Evolutionary conservation across 2,888 invertebrate species (phyloP).

Genomic region (Phlogophora meticulosa): DNA sequence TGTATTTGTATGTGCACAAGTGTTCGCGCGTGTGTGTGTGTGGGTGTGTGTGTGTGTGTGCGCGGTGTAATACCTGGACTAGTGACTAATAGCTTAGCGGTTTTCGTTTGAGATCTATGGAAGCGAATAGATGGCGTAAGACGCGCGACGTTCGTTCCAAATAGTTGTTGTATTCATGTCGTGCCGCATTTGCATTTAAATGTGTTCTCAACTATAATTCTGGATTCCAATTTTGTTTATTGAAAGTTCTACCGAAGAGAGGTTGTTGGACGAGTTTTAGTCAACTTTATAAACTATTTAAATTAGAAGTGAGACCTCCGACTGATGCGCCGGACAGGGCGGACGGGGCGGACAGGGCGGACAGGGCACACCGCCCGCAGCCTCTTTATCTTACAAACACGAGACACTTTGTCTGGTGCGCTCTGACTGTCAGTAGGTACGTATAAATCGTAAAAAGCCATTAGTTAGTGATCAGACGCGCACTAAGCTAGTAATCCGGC

Average conservation of each 20-base stretch:
- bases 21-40: not conserved
- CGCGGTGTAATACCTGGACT: constrained; percentile 40
- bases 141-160: constrained; percentile 17
- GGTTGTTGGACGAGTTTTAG: constrained; percentile 1
- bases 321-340: not conserved
- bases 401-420: constrained; percentile 5
- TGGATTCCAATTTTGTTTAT: constrained; percentile 2
- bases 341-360: not conserved
- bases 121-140: constrained; percentile 39
- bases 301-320: constrained; percentile 7
- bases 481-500: constrained; percentile 49
- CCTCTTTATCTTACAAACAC: constrained; percentile 10
- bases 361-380: not conserved
- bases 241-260: not conserved
- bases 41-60: constrained; percentile 4
- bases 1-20: constrained; percentile 1
- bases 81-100: constrained; percentile 55
- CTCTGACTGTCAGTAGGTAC: constrained; percentile 8
- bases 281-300: not conserved
- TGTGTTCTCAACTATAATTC: not conserved
- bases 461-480: constrained; percentile 54
- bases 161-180: constrained; percentile 12
- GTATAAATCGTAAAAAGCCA: constrained; percentile 50
- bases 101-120: constrained; percentile 33
- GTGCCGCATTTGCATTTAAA: constrained; percentile 13